phyloP scores from a whole-genome alignment of 2,888 invertebrate genomes.

The Melolontha melolontha region DNA sequence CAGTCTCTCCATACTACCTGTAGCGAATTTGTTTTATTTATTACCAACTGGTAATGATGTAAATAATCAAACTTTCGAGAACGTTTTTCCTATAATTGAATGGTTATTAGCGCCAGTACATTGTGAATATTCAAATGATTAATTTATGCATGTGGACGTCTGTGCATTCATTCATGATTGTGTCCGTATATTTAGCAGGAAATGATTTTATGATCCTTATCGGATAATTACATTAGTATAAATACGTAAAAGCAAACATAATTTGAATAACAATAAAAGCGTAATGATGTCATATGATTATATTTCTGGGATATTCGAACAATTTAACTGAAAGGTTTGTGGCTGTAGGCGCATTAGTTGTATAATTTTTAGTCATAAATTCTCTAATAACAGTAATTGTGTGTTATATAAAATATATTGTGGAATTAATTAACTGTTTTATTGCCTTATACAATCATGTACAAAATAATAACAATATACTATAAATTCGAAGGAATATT shows the following conservation, averaged over 20 bases:
- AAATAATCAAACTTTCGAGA: too few species aligned
- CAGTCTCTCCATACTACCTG: too few species aligned
- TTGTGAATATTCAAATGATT: slow-evolving; percentile 3
- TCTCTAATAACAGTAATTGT: neutral
- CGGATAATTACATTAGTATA: slow-evolving; percentile 23
- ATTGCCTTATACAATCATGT: too few species aligned
- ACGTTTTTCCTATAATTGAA: neutral
- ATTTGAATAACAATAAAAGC: slow-evolving; percentile 6
- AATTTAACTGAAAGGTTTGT: slow-evolving; percentile 5
- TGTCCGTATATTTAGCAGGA: slow-evolving; percentile 23
- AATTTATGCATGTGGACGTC: slow-evolving; percentile 1
- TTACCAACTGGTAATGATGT: too few species aligned
- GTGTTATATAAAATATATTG: too few species aligned
- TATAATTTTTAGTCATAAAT: neutral
- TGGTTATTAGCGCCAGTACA: slow-evolving; percentile 22
- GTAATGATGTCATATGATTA: slow-evolving; percentile 23
- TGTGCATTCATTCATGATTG: neutral
- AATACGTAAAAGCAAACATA: slow-evolving; percentile 11
- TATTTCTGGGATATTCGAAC: slow-evolving; percentile 6
- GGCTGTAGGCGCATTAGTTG: neutral
- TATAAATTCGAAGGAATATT: too few species aligned
- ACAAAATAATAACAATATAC: too few species aligned
- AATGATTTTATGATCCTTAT: slow-evolving; percentile 36
- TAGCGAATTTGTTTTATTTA: too few species aligned
- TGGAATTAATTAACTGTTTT: too few species aligned